Evolutionary conservation across 2,113 vertebrate species (phyloP), one percentile per base, ranked within the genome.

Genomic region (Rhabdomys dilectus): DNA sequence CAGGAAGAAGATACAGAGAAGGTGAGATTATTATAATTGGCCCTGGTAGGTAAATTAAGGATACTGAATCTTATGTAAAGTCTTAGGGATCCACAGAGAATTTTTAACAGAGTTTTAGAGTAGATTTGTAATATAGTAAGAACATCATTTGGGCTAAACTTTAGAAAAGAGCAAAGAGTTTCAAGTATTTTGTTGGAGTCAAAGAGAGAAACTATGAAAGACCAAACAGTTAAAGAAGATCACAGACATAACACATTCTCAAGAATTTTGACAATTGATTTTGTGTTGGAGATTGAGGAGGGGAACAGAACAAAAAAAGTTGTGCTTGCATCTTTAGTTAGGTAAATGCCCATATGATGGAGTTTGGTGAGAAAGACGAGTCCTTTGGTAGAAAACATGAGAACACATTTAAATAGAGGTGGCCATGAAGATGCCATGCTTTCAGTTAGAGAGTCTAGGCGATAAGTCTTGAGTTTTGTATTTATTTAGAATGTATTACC

Each of bases 1-100:
- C 1, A 36, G 7, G 9, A 51, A 22, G 22, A 5, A 53, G 21
- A 11, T 4, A 2, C 2, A 7, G 0, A 58, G 19, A 66, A 24
- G 56, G 1, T 7, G 21, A 70, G 48, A 29, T 31, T 29, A 26
- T 26, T 10, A 53, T 22, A 53, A 81, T 15, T n/a, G 16, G 48
- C 13, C 29, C 22, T 87, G 10, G 11, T 0, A 13, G 2, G 29
- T 53, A 51, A 31, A 19, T 5, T 3, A 2, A 17, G 31, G 70
- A 72, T 51, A 82, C 9, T 70, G 51, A 70, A 17, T 36, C 34
- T 70, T 36, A 36, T 70, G 34, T 70, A 5, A 81, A n/a, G n/a
- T n/a, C n/a, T n/a, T n/a, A n/a, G n/a, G 48, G 1, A 13, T 81
- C 29, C 36, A 94, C 58, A 56, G 45, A 95, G 15, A 39, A 88